Evolutionary conservation across 1,140 invertebrate genomes (phyloP), one percentile per base, ranked within the genome.

Genomic region (Dufourea novaeangliae): DNA sequence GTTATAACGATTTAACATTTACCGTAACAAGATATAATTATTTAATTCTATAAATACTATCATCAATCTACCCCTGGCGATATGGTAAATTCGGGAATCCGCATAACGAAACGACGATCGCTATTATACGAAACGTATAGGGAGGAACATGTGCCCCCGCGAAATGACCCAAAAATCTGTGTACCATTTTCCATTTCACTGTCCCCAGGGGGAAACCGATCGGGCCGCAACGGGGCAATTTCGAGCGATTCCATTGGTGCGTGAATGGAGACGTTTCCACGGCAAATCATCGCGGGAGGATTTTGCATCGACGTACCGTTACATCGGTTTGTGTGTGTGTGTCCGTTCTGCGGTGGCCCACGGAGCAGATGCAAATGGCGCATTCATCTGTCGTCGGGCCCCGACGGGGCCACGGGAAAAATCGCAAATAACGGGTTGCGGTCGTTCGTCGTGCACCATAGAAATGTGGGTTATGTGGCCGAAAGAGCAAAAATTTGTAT

Each of bases 391-490:
- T 77, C 54, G 41, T 32, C 12, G 32, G 52, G 37, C 41, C 59
- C 27, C 39, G 69, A n/a, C n/a, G n/a, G n/a, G n/a, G 54, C 61
- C 75, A 80, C 73, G 73, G 78, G 79, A 80, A 88, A 86, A 78
- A 86, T 81, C 66, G 84, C 64, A 83, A 89, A 91, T 92, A 92
- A 92, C 92, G 91, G 91, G 91, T 92, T 92, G 86, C 82, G 86
- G 84, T 85, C 69, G 72, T 74, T n/a, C 5, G 20, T 52, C 80
- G 78, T 77, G 75, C 85, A 87, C 86, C 84, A 91, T 92, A 86
- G 87, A 91, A 91, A 92, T 92, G 72, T 92, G 89, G 91, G 91
- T 92, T 92, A 92, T 90, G 86, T 90, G 90, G 86, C 83, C 86
- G 90, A 90, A 88, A 88, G 88, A 88, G 87, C 87, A 89, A 84